Conservation (phyloP, 2,113 vertebrate genomes). For the Tyrannus savana region DNA sequence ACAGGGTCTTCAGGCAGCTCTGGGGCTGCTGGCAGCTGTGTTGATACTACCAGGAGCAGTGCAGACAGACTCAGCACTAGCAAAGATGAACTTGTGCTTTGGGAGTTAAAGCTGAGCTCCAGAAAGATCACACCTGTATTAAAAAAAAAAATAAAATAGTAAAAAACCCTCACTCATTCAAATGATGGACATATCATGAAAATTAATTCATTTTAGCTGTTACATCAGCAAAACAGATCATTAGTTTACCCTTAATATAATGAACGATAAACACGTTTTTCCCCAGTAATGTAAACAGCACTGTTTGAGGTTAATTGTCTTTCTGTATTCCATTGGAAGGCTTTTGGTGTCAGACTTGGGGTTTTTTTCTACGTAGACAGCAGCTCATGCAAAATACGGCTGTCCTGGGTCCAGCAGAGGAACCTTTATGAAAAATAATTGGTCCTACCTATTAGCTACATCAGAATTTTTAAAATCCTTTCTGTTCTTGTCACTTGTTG, state of each 20-base stretch:
- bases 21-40: neutral
- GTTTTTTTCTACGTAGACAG: neutral
- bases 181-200: neutral
- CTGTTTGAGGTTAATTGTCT: neutral
- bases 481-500: neutral
- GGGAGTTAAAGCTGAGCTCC: neutral
- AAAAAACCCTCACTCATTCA: neutral
- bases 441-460: neutral
- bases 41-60: neutral
- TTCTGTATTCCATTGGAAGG: neutral
- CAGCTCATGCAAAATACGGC: neutral
- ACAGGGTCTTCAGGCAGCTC: neutral
- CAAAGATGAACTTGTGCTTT: neutral
- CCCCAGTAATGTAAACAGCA: neutral
- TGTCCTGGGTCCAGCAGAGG: neutral
- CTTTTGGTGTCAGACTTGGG: neutral
- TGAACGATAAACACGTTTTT: neutral
- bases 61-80: rapidly evolving
- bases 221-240: neutral
- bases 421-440: neutral
- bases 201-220: neutral
- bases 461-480: neutral
- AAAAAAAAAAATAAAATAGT: neutral
- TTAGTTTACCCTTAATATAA: neutral
- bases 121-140: neutral